Evolutionary conservation across 2,797 vertebrate species (phyloP).

Genomic region (Borostomias antarcticus): DNA sequence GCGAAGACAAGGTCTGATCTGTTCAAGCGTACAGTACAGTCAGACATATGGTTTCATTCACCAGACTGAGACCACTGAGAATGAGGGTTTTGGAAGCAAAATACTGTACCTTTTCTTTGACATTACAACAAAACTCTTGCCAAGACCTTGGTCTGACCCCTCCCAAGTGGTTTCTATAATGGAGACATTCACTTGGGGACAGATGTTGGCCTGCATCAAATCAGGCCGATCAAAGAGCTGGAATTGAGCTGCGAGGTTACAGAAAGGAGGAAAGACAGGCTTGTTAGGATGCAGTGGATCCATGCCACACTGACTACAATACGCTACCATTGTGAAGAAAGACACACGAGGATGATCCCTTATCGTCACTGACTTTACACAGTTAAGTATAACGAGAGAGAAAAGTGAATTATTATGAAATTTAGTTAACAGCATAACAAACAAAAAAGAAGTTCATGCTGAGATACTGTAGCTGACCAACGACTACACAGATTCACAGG

Average conservation of each 20-base stretch:
- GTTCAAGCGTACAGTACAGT: constrained; percentile 24
- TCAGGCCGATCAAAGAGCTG: constrained; percentile 40
- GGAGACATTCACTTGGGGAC: constrained; percentile 40
- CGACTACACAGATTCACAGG: not conserved
- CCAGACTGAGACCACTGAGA: constrained; percentile 15
- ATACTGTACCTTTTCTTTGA: constrained; percentile 27
- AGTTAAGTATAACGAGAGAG: not conserved
- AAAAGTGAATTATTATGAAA: not conserved
- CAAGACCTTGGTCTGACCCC: constrained; percentile 40
- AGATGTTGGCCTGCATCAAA: constrained; percentile 37
- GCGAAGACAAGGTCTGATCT: constrained; percentile 32
- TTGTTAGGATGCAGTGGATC: constrained; percentile 37
- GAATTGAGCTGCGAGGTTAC: constrained; percentile 43
- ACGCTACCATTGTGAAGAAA: too few species aligned
- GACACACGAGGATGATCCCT: too few species aligned
- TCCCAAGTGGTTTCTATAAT: constrained; percentile 41
- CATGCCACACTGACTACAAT: constrained; percentile 28
- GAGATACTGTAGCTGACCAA: not conserved
- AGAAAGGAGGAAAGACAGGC: constrained; percentile 37
- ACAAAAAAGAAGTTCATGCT: too few species aligned
- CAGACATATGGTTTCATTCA: constrained; percentile 23
- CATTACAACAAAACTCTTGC: constrained; percentile 37
- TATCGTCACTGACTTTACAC: too few species aligned
- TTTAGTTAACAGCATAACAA: too few species aligned
- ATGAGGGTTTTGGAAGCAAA: constrained; percentile 10